Base-by-base conservation (phyloP, 2,888 invertebrate species). In the Gibbula magus region DNA sequence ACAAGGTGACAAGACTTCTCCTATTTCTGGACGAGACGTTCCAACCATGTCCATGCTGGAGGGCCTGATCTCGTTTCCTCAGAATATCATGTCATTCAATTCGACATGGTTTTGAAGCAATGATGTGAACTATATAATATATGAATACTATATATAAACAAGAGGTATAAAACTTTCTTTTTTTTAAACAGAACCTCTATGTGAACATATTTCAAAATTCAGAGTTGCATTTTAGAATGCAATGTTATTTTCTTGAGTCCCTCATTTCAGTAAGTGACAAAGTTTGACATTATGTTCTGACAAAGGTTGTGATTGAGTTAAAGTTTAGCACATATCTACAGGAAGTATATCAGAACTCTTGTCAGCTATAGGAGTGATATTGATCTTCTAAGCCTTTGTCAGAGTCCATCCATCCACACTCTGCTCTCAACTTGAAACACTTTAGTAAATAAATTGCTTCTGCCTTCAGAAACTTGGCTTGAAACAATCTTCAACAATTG, bases 401-500 rank as follows among this genome's bases (percentile, higher is more conserved):
- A 61, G 8, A 4, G 29, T 61, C 10, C 61, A 22, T 25, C 29
- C 29, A 29, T 13, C 29, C 13, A 5, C 18, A 29, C 16, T 18
- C 13, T 25, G 16, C 61, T 61, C 29, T 61, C 61, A 61, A 45
- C 45, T 45, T 45, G 61, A 29, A 61, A 22, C 61, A 25, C 29
- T 22, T 29, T 5, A 7, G 16, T 61, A 61, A 61, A 61, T 61
- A 61, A 61, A 61, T 61, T 61, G 61, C 25, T 61, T 29, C 29
- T 29, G 61, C 61, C 61, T 61, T 61, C 29, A 29, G 61, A 61
- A 61, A 29, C 25, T 29, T 61, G 25, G 61, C 25, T 29, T 16
- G 61, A 61, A 61, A 61, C 61, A 61, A 61, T 61, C 61, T 61
- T 61, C 61, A 61, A 29, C 29, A 29, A 61, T 61, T 61, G 61